Evolutionary conservation across 2,888 invertebrate species (phyloP).

Genomic region (Panzeria rudis): DNA sequence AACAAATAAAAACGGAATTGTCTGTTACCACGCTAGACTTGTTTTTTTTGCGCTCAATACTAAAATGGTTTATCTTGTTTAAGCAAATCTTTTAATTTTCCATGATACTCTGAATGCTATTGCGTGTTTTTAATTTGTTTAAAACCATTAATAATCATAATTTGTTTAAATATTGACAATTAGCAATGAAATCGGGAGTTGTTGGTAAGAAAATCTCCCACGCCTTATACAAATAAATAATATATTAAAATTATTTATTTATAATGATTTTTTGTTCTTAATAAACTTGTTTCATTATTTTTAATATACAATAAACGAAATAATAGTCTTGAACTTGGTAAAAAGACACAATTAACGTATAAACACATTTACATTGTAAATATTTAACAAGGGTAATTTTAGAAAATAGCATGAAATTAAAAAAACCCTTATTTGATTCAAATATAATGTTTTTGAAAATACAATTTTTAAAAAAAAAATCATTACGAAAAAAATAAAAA

Average conservation of each 20-base stretch:
- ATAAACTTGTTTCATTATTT: conserved; percentile 51
- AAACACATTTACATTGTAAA: no score
- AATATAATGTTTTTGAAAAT: no score
- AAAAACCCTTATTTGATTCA: no score
- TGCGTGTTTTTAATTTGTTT: conserved; percentile 61
- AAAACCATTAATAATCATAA: conserved; percentile 64
- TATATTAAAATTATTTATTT: conserved; percentile 5
- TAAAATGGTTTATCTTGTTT: conserved; percentile 56
- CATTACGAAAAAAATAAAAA: no score
- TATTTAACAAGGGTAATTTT: no score
- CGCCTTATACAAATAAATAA: conserved; percentile 25
- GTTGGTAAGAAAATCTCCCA: conserved; percentile 58
- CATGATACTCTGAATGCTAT: conserved; percentile 21
- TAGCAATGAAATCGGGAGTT: conserved; percentile 25
- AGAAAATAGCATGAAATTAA: no score
- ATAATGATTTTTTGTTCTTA: conserved; percentile 17
- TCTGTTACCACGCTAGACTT: conserved; percentile 56
- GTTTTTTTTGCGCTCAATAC: conserved; percentile 17
- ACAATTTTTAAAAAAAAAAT: no score
- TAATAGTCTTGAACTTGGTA: conserved; percentile 47
- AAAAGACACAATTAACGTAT: no score
- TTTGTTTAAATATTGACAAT: conserved; percentile 66
- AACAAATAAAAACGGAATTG: conserved; percentile 54
- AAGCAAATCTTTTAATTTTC: conserved; percentile 38
- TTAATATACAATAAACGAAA: conserved; percentile 5